phyloP scores from a whole-genome alignment of 2,113 vertebrate species.

The Hiodon alosoides region DNA sequence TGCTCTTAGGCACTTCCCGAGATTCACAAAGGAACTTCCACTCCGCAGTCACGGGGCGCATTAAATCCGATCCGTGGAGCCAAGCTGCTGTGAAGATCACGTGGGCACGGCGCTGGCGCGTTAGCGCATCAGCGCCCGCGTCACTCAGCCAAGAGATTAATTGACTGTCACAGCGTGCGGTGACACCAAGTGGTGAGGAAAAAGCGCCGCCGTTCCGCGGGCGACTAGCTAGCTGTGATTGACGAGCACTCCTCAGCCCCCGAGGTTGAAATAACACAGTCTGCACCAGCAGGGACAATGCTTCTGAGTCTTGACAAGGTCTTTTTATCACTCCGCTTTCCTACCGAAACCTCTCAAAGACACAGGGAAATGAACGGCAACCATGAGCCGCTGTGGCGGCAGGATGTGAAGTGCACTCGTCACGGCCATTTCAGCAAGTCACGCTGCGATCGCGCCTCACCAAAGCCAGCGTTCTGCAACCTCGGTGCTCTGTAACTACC shows the following conservation, averaged over 20 bases:
- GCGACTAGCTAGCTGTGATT: conserved; percentile 10
- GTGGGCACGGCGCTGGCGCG: neutral
- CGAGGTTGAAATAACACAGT: neutral
- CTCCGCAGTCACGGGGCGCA: conserved; percentile 1
- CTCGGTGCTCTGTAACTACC: neutral
- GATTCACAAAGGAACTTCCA: neutral
- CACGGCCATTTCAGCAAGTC: neutral
- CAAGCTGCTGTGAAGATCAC: neutral
- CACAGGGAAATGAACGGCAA: too few relatives aligned
- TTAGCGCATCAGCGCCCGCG: neutral
- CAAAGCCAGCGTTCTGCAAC: neutral
- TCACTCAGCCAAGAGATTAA: conserved; percentile 7
- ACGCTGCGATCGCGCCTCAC: neutral
- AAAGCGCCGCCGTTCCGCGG: neutral
- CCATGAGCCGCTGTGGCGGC: neutral
- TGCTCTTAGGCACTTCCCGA: neutral
- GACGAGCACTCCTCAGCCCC: neutral
- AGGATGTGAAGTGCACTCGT: neutral
- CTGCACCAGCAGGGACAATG: neutral
- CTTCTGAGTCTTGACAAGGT: neutral
- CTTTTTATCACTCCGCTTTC: neutral
- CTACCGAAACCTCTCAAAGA: neutral
- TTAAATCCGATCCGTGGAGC: neutral
- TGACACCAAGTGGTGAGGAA: conserved; percentile 17
- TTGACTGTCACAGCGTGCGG: conserved; percentile 21